Evolutionary conservation across 2,888 invertebrate species (phyloP).

Genomic region (Drosophila maculinotata): DNA sequence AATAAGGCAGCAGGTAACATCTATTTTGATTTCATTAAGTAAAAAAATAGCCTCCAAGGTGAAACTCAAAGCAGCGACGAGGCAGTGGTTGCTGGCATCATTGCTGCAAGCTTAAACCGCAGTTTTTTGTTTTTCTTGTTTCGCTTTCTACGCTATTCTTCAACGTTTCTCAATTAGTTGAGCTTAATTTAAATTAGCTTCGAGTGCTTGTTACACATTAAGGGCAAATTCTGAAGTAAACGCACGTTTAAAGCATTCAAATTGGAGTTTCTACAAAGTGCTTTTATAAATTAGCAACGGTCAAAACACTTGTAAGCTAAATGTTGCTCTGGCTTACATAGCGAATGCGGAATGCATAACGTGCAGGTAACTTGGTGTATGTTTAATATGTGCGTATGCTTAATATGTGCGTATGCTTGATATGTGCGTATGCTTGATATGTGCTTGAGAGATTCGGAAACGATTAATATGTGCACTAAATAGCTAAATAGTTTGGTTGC

Average conservation of each 20-base stretch:
- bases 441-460: no score
- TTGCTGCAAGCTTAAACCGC: conserved; percentile 27
- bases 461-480: no score
- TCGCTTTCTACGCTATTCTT: conserved; percentile 16
- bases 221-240: conserved; percentile 52
- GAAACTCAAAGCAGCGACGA: conserved; percentile 26
- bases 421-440: background rate
- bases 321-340: conserved; percentile 9
- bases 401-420: conserved; percentile 2
- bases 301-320: conserved; percentile 27
- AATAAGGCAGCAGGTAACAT: conserved; percentile 50
- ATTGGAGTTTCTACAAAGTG: conserved; percentile 35
- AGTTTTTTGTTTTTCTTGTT: conserved; percentile 24
- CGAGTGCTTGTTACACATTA: conserved; percentile 71
- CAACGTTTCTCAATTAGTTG: conserved; percentile 64
- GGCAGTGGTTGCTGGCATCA: conserved; percentile 1
- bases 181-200: conserved; percentile 78
- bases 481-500: no score
- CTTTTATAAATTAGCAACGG: conserved; percentile 56
- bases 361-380: background rate
- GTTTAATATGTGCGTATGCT: conserved; percentile 12
- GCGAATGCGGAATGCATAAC: conserved; percentile 23
- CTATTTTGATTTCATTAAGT: conserved; percentile 79
- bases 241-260: conserved; percentile 50
- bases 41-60: conserved; percentile 70